Conservation (phyloP, 2,797 vertebrate species). For the Sebastes matsubarae region DNA sequence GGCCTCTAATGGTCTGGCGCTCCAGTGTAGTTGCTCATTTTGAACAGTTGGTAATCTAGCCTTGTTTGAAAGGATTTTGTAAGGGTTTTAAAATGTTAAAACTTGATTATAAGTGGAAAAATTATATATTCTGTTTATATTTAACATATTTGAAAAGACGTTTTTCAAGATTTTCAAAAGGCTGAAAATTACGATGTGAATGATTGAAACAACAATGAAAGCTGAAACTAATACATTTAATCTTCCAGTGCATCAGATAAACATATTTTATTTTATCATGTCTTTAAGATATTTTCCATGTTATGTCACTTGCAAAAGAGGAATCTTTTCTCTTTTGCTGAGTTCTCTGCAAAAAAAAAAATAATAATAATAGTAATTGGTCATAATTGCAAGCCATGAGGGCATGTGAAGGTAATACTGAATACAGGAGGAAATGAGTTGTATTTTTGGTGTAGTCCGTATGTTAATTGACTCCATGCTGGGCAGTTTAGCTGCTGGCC, state of each 20-base stretch:
- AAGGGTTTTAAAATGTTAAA: neutral
- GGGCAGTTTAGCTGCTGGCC: neutral
- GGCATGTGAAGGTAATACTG: neutral
- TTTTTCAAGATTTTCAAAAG: neutral
- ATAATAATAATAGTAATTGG: neutral
- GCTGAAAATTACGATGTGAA: neutral
- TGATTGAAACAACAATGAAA: neutral
- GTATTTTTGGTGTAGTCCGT: neutral
- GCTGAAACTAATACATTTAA: too few relatives aligned
- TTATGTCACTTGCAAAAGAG: neutral
- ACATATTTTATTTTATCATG: neutral
- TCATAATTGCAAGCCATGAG: neutral
- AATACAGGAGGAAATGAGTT: neutral
- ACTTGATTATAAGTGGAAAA: neutral
- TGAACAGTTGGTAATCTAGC: neutral
- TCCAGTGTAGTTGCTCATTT: neutral
- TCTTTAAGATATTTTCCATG: neutral
- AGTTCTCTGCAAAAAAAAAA: neutral
- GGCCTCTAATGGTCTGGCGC: neutral
- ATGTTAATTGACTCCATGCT: neutral
- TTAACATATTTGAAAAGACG: neutral
- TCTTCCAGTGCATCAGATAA: too few relatives aligned
- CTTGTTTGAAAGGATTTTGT: neutral
- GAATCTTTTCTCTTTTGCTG: neutral
- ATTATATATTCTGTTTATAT: neutral